Evolutionary conservation across 2,113 vertebrate genomes (phyloP).

Genomic region (Notarius quadriscutis): DNA sequence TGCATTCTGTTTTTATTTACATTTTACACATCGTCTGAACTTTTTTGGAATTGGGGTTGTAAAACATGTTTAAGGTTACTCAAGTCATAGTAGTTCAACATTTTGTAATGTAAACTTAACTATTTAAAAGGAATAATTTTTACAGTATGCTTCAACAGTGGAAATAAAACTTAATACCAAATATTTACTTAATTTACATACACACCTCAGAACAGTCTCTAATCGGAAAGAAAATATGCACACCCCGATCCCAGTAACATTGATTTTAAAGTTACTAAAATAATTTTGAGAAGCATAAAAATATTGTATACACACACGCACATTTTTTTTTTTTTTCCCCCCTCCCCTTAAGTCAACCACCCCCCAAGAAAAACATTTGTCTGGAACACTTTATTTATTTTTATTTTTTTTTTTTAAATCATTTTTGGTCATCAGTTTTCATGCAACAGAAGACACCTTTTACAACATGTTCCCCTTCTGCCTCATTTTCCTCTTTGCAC

Average conservation of each 20-base stretch:
- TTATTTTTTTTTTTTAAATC: slow-evolving; percentile 57
- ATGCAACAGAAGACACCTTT: slow-evolving; percentile 51
- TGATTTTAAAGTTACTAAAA: slow-evolving; percentile 84
- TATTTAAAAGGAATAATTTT: slow-evolving; percentile 63
- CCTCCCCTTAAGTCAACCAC: too few relatives aligned
- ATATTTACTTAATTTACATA: slow-evolving; percentile 66
- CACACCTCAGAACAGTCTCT: slow-evolving; percentile 53
- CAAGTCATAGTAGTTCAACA: too few relatives aligned
- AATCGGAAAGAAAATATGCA: slow-evolving; percentile 71
- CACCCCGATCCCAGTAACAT: slow-evolving; percentile 65
- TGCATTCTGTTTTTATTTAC: too few relatives aligned
- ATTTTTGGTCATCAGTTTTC: slow-evolving; percentile 78
- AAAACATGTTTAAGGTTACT: too few relatives aligned
- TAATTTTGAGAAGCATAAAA: slow-evolving; percentile 92
- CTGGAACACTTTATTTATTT: slow-evolving; percentile 66
- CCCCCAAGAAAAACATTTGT: slow-evolving; percentile 55
- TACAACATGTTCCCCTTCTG: slow-evolving; percentile 32
- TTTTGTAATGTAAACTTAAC: slow-evolving; percentile 45
- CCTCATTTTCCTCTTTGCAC: slow-evolving; percentile 80
- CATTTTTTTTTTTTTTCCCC: too few relatives aligned
- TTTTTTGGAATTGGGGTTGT: too few relatives aligned
- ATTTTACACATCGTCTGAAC: too few relatives aligned
- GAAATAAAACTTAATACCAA: slow-evolving; percentile 58
- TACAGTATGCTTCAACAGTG: slow-evolving; percentile 60
- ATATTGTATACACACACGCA: slow-evolving; percentile 83